These are phyloP conservation scores for Oryzias woworae DNA, from an alignment of 2,113 vertebrate genomes.

Conservation along the genomic window DNA sequence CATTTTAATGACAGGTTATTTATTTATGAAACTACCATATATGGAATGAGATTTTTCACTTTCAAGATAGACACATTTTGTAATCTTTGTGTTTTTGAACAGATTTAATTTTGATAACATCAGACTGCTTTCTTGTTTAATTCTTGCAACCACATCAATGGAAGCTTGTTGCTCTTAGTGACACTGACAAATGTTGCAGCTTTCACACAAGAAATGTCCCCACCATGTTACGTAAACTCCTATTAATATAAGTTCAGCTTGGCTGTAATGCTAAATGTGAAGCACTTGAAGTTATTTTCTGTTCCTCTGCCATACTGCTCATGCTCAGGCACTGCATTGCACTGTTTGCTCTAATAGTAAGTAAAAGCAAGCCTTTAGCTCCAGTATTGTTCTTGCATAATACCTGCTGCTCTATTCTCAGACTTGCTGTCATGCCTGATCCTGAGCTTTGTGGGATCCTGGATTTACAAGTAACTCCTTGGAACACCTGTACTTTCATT, in stretches of 20 bases:
- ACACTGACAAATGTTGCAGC: not conserved
- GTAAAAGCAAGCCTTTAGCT: slow-evolving; percentile 59
- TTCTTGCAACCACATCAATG: not conserved
- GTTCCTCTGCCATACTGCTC: slow-evolving; percentile 23
- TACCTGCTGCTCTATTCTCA: slow-evolving; percentile 52
- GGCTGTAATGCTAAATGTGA: not conserved
- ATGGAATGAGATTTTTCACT: no score
- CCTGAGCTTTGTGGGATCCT: slow-evolving; percentile 16
- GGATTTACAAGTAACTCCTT: slow-evolving; percentile 16
- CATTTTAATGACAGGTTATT: no score
- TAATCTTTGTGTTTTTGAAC: no score
- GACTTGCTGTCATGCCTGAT: slow-evolving; percentile 23
- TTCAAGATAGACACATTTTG: no score
- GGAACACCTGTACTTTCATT: slow-evolving; percentile 31
- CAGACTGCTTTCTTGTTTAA: no score
- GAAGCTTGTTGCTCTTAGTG: not conserved
- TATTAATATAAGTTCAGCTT: not conserved
- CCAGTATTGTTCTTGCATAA: slow-evolving; percentile 55
- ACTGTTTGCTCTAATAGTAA: slow-evolving; percentile 47
- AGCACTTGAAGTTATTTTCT: no score
- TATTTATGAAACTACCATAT: no score
- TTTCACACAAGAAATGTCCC: not conserved
- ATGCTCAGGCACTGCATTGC: slow-evolving; percentile 11
- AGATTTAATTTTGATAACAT: no score
- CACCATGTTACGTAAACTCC: not conserved